A percentile compares a stretch with the other conserved stretches of the same genome.
Conservation (phyloP, 2,113 vertebrate genomes). For the Nematolebias whitei region DNA sequence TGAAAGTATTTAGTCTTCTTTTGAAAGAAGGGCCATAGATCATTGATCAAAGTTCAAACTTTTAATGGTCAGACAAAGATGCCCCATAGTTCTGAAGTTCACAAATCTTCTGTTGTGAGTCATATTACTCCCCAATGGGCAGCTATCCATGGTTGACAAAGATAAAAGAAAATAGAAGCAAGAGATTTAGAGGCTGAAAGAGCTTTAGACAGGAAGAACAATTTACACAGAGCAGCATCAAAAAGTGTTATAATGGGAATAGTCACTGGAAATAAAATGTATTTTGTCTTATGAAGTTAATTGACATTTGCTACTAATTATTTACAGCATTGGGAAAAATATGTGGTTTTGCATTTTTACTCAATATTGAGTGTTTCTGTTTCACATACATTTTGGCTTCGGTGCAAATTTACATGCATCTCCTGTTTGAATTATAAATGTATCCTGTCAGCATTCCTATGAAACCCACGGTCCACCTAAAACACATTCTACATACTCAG, state of each 20-base stretch:
- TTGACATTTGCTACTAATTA: not conserved
- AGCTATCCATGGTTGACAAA: not conserved
- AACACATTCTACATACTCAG: conserved; percentile 37
- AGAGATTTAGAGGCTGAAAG: conserved; percentile 8
- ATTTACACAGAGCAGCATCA: not conserved
- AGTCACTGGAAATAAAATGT: not conserved
- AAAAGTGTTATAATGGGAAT: conserved; percentile 5
- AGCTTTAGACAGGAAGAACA: conserved; percentile 13
- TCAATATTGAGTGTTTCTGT: not conserved
- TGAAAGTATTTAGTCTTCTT: conserved; percentile 52
- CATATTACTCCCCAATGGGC: conserved; percentile 51
- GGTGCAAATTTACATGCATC: not conserved
- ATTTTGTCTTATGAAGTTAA: not conserved
- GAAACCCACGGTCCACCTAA: not conserved
- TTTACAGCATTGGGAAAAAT: not conserved
- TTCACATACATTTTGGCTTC: conserved; percentile 7
- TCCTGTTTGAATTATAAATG: conserved; percentile 13
- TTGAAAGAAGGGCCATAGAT: conserved; percentile 40
- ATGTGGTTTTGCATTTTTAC: not conserved
- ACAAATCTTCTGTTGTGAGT: conserved; percentile 34
- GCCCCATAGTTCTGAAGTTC: conserved; percentile 41
- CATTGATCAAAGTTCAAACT: conserved; percentile 57
- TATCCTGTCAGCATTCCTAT: conserved; percentile 31
- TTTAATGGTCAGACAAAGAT: conserved; percentile 64
- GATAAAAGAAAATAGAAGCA: conserved; percentile 16